Base-by-base conservation (phyloP, 2,797 vertebrate genomes). In the Allobates femoralis region DNA sequence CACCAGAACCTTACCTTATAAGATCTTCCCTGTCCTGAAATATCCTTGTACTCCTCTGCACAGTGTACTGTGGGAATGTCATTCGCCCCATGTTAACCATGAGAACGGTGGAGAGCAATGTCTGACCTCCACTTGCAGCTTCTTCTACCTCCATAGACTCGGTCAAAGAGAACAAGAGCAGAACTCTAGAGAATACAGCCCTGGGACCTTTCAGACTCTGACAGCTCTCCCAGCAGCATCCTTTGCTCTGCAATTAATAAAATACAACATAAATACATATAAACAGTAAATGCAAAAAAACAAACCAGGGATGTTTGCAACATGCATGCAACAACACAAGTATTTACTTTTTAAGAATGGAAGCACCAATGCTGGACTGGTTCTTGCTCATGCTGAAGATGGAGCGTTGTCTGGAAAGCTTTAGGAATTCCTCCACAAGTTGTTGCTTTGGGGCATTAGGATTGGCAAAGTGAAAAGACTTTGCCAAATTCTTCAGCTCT, bases 1-100 rank as follows among this genome's bases (percentile, higher is more conserved):
- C 12, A 60, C 26, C 16, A 74, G n/a, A 32, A 18, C 5, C 46
- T 90, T 77, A 98, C 98, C 97, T 96, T 90, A 98, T 95, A 6
- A 99, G 96, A 85, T 99, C 98, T 0, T 98, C 97, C 92, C 97
- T 94, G 89, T 97, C 95, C 89, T 91, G 95, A 92, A 99, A 99
- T 89, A 99, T 92, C 16, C 88, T 95, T 11, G 93, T 93, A 67
- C 80, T 90, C 88, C 97, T 96, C 76, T 91, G 91, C 28, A 98
- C 89, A 0, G 91, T 93, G 89, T 99, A 99, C 16, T 89, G 91
- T n/a, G 98, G 98, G 91, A 98, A 99, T 6, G 93, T 90, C 89
- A 96, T 89, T 0, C 94, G 96, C 12, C 97, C 97, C 6, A 97
- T 95, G 90, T 95, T 97, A 37, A 97, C 97, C 92, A 97, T 89